Conservation (phyloP, 2,888 invertebrate species). For the Lasioglossum marginatum region DNA sequence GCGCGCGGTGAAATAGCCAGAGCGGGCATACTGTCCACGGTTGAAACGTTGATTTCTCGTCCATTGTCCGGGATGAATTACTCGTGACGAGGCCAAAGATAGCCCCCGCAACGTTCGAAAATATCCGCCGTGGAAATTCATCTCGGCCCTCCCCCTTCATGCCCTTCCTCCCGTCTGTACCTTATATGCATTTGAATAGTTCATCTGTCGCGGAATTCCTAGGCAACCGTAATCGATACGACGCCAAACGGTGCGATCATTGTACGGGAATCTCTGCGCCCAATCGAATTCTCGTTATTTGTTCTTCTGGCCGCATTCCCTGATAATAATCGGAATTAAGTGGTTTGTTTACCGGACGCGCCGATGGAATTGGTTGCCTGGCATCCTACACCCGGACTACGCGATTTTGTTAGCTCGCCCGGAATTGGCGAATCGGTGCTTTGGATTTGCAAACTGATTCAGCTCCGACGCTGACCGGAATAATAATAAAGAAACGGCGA, state of each 20-base stretch:
- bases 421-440: not conserved
- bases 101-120: slow-evolving; percentile 16
- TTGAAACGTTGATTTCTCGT: slow-evolving; percentile 28
- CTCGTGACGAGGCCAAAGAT: slow-evolving; percentile 16
- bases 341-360: slow-evolving; percentile 27
- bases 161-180: not conserved
- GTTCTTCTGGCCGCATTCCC: not conserved
- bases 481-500: not conserved
- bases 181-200: slow-evolving; percentile 48
- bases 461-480: not conserved
- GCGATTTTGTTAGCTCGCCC: not conserved
- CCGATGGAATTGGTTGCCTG: not conserved
- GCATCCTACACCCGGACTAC: not conserved
- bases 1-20: not conserved
- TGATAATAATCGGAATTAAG: slow-evolving; percentile 18
- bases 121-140: not conserved
- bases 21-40: too few relatives aligned
- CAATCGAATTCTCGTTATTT: slow-evolving; percentile 34
- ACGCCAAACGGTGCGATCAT: slow-evolving; percentile 3
- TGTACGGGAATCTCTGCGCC: not conserved
- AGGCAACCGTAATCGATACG: slow-evolving; percentile 38
- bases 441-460: not conserved
- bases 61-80: slow-evolving; percentile 44
- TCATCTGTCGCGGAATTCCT: slow-evolving; percentile 20
- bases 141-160: not conserved